These are phyloP conservation scores for Heterohyrax brucei DNA, from an alignment of 2,797 vertebrate genomes.

Conservation along the genomic window DNA sequence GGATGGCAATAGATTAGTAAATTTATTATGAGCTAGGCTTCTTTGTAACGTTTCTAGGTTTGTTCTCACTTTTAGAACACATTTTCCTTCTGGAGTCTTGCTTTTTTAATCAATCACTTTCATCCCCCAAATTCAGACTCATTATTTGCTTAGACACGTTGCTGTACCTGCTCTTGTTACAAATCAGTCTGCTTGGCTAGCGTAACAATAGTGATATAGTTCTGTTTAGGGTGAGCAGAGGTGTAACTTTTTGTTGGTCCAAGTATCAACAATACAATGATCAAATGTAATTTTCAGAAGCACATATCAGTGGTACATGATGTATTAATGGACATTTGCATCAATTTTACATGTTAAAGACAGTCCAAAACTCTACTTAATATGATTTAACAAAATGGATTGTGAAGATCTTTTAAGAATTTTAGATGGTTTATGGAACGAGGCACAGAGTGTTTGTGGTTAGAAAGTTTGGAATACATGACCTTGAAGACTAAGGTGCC, in stretches of 20 bases:
- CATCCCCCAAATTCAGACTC: neutral
- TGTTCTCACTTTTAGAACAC: neutral
- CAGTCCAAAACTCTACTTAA: neutral
- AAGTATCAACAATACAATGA: neutral
- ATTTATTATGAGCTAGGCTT: neutral
- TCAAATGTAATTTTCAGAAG: neutral
- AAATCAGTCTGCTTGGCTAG: neutral
- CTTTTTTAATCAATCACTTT: neutral
- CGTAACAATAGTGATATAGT: neutral
- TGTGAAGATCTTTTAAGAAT: neutral
- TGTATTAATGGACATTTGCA: neutral
- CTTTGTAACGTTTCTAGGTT: neutral
- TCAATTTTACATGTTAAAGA: conserved; percentile 47
- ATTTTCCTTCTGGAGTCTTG: neutral
- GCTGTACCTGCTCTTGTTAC: neutral
- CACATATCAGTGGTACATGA: neutral
- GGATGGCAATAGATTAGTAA: neutral
- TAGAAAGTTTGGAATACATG: neutral
- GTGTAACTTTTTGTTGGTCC: neutral
- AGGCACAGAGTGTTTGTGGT: neutral
- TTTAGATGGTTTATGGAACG: neutral
- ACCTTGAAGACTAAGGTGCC: too few species aligned
- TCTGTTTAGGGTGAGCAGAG: neutral
- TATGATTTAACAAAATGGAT: neutral
- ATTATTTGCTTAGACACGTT: neutral